A percentile compares a stretch with the other conserved stretches of the same genome.
These are phyloP conservation scores for Heliconius ismenius DNA, from an alignment of 2,888 invertebrate genomes.

Conservation along the genomic window DNA sequence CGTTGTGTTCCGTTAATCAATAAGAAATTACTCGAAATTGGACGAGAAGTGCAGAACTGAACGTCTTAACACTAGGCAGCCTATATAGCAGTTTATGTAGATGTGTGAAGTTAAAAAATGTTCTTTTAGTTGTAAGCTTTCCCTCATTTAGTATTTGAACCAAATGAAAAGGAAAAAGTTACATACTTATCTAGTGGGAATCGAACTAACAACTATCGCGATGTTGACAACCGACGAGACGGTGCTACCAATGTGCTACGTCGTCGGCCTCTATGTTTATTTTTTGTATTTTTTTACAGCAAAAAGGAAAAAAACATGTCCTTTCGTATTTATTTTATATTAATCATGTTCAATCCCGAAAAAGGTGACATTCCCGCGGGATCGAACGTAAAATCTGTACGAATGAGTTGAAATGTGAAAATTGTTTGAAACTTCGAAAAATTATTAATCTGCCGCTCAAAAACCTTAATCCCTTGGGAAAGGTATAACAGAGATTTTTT, in stretches of 20 bases:
- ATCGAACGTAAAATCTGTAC: neutral
- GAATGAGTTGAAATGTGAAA: constrained; percentile 9
- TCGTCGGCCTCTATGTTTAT: too few relatives aligned
- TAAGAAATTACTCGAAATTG: neutral
- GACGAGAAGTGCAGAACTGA: too few relatives aligned
- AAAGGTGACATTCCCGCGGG: constrained; percentile 10
- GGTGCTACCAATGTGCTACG: too few relatives aligned
- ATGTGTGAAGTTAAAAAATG: too few relatives aligned
- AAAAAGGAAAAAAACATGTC: neutral
- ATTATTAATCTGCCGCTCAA: neutral
- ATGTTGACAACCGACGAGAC: too few relatives aligned
- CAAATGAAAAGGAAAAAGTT: too few relatives aligned
- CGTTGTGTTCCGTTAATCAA: neutral
- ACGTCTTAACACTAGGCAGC: neutral
- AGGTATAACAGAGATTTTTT: neutral
- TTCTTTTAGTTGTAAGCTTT: too few relatives aligned
- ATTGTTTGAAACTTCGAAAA: neutral
- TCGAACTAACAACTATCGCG: too few relatives aligned
- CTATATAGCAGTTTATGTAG: too few relatives aligned
- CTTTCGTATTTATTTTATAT: constrained; percentile 4
- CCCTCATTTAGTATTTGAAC: too few relatives aligned
- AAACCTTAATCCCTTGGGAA: neutral
- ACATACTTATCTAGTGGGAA: too few relatives aligned
- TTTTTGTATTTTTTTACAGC: neutral
- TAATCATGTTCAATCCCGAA: constrained; percentile 6